Percentiles rank a stretch among this genome's conserved stretches.
phyloP scores from a whole-genome alignment of 2,113 vertebrate species.

The Pseudorhombus dupliciocellatus region DNA sequence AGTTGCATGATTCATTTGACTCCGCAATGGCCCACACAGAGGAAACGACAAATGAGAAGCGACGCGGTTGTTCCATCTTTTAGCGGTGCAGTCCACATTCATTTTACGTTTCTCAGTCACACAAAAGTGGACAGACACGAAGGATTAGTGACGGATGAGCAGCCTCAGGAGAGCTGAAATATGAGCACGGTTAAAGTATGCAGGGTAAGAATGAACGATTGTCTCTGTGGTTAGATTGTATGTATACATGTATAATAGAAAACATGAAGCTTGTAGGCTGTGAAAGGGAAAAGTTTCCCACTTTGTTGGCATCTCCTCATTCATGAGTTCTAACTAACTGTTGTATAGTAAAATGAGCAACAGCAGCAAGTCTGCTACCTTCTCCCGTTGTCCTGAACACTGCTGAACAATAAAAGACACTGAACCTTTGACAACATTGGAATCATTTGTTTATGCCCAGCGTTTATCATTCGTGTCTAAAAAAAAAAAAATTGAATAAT shows the following conservation, averaged over 20 bases:
- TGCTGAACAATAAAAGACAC: neutral
- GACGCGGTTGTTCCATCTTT: neutral
- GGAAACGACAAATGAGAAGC: neutral
- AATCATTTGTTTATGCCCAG: no score
- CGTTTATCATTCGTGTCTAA: no score
- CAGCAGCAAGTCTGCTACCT: neutral
- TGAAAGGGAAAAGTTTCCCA: neutral
- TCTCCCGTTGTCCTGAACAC: neutral
- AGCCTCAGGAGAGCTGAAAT: conserved; percentile 14
- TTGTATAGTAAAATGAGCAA: no score
- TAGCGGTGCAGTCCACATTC: neutral
- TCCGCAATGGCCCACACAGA: conserved; percentile 14
- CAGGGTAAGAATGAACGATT: neutral
- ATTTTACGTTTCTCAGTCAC: conserved; percentile 4
- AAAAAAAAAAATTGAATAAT: neutral
- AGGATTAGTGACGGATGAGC: conserved; percentile 12
- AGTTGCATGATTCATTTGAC: conserved; percentile 5
- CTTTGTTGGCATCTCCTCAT: no score
- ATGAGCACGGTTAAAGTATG: neutral
- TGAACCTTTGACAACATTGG: no score
- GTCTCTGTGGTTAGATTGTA: neutral
- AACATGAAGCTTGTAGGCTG: neutral
- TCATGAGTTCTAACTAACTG: no score
- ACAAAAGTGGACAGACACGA: neutral
- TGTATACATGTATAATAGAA: neutral